These are phyloP conservation scores for Hemiscyllium ocellatum DNA, from an alignment of 2,113 vertebrate genomes.

Conservation along the genomic window DNA sequence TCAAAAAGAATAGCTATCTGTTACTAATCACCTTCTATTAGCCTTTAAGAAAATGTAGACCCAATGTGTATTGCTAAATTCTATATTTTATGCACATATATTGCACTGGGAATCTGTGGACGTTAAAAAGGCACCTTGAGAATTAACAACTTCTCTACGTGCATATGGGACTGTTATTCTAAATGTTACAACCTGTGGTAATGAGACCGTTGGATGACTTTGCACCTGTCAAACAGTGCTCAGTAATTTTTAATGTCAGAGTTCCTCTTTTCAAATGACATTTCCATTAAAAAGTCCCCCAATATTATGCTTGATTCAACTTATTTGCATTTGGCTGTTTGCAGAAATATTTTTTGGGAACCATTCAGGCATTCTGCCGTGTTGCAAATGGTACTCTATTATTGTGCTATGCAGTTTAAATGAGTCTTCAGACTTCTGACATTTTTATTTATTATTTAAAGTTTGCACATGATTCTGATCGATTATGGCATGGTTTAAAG, in stretches of 20 bases:
- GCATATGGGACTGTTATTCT: constrained; percentile 16
- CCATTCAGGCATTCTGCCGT: not conserved
- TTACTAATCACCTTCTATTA: not conserved
- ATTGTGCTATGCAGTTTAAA: not conserved
- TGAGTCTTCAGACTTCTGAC: not conserved
- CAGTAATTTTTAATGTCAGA: constrained; percentile 18
- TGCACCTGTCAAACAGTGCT: constrained; percentile 26
- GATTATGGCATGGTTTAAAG: not conserved
- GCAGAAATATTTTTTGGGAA: constrained; percentile 23
- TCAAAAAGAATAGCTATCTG: not conserved
- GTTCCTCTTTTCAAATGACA: constrained; percentile 29
- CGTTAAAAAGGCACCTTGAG: not conserved
- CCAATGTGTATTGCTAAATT: not conserved
- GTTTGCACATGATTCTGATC: not conserved
- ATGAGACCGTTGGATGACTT: constrained; percentile 31
- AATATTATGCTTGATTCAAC: constrained; percentile 32
- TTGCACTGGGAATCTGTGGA: not conserved
- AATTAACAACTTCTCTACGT: not conserved
- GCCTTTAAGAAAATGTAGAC: not conserved
- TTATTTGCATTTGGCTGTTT: constrained; percentile 31
- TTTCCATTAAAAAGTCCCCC: constrained; percentile 28
- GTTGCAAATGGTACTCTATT: not conserved
- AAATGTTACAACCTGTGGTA: constrained; percentile 13
- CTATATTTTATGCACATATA: not conserved
- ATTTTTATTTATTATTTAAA: not conserved